Conservation (phyloP, 1,140 invertebrate species). For the Euglossa dilemma region DNA sequence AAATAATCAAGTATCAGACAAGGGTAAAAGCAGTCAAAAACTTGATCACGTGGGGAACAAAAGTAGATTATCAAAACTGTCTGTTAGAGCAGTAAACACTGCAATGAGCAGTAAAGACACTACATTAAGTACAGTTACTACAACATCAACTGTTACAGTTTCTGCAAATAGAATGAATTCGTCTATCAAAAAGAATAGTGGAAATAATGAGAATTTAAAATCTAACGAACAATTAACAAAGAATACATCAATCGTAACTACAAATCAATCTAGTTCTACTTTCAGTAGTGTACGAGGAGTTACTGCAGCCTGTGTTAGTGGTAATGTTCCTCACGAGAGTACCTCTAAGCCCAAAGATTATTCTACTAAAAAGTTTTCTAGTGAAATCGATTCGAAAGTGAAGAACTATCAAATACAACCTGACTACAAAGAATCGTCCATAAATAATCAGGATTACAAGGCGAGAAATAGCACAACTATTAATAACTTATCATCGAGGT, state of each 20-base stretch:
- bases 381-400: constrained; percentile 57
- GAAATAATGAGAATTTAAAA: constrained; percentile 49
- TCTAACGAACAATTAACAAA: constrained; percentile 52
- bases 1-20: constrained; percentile 59
- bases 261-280: constrained; percentile 53
- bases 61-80: constrained; percentile 46
- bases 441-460: constrained; percentile 67
- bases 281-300: constrained; percentile 50
- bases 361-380: constrained; percentile 57
- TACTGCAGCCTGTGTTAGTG: constrained; percentile 36
- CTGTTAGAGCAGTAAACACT: constrained; percentile 36
- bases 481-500: constrained; percentile 56
- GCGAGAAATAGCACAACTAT: constrained; percentile 44
- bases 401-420: constrained; percentile 63
- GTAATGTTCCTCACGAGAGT: constrained; percentile 57
- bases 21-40: constrained; percentile 56
- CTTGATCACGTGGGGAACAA: constrained; percentile 58
- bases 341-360: constrained; percentile 63
- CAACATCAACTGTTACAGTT: constrained; percentile 36
- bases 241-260: constrained; percentile 22
- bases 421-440: constrained; percentile 58
- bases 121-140: constrained; percentile 28
- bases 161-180: constrained; percentile 52
- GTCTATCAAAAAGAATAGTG: constrained; percentile 56
- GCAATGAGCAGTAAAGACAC: constrained; percentile 49